phyloP scores from a whole-genome alignment of 2,797 vertebrate species.

The Urosaurus nigricauda region DNA sequence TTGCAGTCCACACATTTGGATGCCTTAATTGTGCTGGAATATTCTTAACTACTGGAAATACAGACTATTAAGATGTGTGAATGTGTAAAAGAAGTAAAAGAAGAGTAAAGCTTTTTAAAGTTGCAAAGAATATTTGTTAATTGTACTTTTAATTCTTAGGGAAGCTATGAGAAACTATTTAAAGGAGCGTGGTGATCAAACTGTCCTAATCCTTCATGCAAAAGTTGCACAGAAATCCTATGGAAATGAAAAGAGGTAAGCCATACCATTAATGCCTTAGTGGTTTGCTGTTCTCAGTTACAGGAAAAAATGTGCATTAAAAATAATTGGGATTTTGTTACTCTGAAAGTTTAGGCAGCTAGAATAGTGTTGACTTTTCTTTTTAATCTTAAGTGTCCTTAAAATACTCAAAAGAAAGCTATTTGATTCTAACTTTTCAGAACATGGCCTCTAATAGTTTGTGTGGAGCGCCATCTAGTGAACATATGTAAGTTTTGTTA shows the following conservation, averaged over 20 bases:
- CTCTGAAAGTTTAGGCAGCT: not conserved
- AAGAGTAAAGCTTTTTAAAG: not conserved
- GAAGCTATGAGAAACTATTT: constrained; percentile 99
- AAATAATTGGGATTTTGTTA: not conserved
- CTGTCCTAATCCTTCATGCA: constrained; percentile 97
- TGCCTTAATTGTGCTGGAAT: not conserved
- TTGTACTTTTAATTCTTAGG: constrained; percentile 79
- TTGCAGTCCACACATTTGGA: not conserved
- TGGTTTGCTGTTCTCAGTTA: not conserved
- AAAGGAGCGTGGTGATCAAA: constrained; percentile 98
- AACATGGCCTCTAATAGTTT: not conserved
- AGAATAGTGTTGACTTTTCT: not conserved
- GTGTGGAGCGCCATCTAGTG: constrained; percentile 30
- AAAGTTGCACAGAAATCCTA: constrained; percentile 99
- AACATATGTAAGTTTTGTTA: not conserved
- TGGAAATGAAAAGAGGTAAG: constrained; percentile 96
- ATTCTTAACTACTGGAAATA: not conserved
- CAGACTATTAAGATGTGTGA: not conserved
- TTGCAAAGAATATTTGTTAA: not conserved
- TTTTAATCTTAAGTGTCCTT: not conserved
- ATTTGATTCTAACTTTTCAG: not conserved
- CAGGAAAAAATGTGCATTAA: not conserved
- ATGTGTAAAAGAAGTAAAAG: no score
- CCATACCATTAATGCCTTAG: not conserved
- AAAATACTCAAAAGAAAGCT: not conserved